Percentiles rank a stretch among this genome's conserved stretches.
These are phyloP conservation scores for Pemphredon lugubris DNA, from an alignment of 2,888 invertebrate genomes.

Conservation along the genomic window DNA sequence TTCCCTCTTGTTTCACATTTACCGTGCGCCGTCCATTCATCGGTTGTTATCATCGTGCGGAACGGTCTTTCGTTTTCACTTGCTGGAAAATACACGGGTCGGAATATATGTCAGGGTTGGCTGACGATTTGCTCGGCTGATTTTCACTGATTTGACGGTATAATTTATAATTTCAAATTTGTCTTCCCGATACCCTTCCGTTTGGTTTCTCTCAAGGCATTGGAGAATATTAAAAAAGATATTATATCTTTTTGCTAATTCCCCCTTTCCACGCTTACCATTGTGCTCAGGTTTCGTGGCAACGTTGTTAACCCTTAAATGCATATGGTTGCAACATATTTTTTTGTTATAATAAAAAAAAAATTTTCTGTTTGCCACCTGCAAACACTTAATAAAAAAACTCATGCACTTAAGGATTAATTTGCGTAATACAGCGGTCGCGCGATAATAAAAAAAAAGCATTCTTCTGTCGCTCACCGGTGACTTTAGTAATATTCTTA, in stretches of 20 bases:
- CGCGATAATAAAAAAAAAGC: no score
- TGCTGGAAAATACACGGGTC: slow-evolving; percentile 21
- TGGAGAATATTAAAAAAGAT: no score
- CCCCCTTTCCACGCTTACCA: neutral
- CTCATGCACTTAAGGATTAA: no score
- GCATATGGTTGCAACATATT: neutral
- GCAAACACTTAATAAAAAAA: no score
- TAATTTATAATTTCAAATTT: no score
- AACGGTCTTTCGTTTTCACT: slow-evolving; percentile 59
- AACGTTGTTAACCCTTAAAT: neutral
- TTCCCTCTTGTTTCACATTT: slow-evolving; percentile 56
- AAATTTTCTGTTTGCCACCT: neutral
- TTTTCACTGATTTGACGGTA: neutral
- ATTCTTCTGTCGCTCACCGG: no score
- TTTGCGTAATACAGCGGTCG: no score
- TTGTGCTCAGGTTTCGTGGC: no score
- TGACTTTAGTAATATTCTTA: no score
- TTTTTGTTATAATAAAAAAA: neutral
- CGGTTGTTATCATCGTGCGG: slow-evolving; percentile 34
- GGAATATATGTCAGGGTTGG: slow-evolving; percentile 51
- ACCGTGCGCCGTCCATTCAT: slow-evolving; percentile 35
- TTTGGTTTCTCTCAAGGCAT: no score
- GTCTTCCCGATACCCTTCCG: no score
- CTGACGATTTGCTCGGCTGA: neutral
- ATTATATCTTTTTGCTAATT: no score